Evolutionary conservation across 2,888 invertebrate genomes (phyloP).

Genomic region (Orthosia cruda): DNA sequence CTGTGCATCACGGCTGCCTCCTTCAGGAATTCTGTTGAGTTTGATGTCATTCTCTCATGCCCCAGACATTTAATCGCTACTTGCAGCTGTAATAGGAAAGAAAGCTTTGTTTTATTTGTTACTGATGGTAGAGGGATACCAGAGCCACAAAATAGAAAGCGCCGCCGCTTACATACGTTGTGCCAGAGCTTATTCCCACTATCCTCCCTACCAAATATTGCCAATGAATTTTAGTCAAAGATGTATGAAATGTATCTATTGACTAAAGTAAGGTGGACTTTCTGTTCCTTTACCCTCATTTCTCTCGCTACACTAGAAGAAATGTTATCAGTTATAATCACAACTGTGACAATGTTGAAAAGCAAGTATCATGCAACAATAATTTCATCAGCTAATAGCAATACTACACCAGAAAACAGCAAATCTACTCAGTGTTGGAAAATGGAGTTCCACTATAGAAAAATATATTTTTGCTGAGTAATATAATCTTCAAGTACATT

Average conservation of each 20-base stretch:
- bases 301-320: too few relatives aligned
- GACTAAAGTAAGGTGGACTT: too few relatives aligned
- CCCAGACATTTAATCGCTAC: slow-evolving; percentile 99
- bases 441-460: too few relatives aligned
- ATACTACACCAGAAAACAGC: neutral
- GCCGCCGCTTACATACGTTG: too few relatives aligned
- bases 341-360: too few relatives aligned
- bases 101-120: neutral
- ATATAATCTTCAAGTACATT: neutral
- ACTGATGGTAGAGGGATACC: neutral
- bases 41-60: slow-evolving; percentile 98
- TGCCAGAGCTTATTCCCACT: neutral
- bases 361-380: neutral
- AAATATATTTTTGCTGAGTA: neutral
- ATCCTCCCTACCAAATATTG: neutral
- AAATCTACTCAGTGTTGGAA: too few relatives aligned
- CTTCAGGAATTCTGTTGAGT: slow-evolving; percentile 99
- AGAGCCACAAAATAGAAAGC: too few relatives aligned
- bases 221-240: too few relatives aligned
- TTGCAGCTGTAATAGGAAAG: slow-evolving; percentile 93
- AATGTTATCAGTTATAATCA: too few relatives aligned
- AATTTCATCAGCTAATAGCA: neutral
- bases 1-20: slow-evolving; percentile 99
- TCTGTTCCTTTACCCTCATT: too few relatives aligned
- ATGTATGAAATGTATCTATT: too few relatives aligned